Percentiles rank a stretch among this genome's conserved stretches.
phyloP scores from a whole-genome alignment of 2,113 vertebrate species.

The Pterophyllum scalare region DNA sequence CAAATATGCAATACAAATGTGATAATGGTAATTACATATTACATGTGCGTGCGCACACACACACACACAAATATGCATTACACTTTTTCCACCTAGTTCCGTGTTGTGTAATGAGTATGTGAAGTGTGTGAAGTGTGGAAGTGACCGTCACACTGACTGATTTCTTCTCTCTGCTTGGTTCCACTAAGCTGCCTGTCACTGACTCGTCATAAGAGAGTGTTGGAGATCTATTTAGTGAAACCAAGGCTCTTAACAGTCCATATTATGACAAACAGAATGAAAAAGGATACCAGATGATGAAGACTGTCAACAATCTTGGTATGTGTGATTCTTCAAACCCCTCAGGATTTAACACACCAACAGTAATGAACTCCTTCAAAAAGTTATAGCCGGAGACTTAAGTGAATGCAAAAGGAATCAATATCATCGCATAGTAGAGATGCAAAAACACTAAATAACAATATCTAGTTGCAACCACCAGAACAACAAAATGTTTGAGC shows the following conservation, averaged over 20 bases:
- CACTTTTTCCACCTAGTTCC: background rate
- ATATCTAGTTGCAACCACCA: background rate
- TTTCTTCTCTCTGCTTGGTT: background rate
- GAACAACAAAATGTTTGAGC: slow-evolving; percentile 5
- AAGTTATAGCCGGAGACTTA: background rate
- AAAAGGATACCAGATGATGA: background rate
- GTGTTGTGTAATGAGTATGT: background rate
- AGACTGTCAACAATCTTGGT: slow-evolving; percentile 1
- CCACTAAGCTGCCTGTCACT: slow-evolving; percentile 3
- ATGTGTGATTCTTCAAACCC: slow-evolving; percentile 3
- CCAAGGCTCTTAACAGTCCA: background rate
- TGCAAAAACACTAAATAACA: background rate
- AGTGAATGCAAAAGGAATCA: background rate
- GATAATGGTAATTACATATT: background rate
- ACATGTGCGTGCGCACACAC: background rate
- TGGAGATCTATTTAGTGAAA: slow-evolving; percentile 8
- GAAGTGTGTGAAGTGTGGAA: background rate
- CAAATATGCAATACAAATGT: background rate
- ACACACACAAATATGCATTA: background rate
- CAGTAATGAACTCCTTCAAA: background rate
- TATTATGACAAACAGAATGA: background rate
- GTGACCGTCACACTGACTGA: slow-evolving; percentile 3
- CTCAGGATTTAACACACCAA: background rate
- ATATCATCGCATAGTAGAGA: background rate
- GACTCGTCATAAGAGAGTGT: slow-evolving; percentile 1